phyloP scores from a whole-genome alignment of 64 coral and sea anemone genomes.

The Dendrophyllia cribrosa region DNA sequence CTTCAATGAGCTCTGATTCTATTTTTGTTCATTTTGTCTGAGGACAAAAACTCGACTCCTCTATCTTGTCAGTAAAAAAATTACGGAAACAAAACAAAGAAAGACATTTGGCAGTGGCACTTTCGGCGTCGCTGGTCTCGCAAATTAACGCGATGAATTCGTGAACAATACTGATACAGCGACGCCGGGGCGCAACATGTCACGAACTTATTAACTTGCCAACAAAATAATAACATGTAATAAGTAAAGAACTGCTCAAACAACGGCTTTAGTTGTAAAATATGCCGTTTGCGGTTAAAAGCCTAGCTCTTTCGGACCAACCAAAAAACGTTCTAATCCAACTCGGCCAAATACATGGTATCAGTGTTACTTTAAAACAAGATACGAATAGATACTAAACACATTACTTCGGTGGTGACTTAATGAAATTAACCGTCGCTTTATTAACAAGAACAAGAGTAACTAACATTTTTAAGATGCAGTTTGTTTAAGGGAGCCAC shows the following conservation, averaged over 20 bases:
- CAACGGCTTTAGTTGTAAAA: background rate
- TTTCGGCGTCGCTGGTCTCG: background rate
- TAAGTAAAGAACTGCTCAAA: background rate
- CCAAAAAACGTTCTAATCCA: no score
- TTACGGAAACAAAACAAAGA: background rate
- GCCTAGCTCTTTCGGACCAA: background rate
- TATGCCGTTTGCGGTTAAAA: background rate
- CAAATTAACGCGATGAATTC: background rate
- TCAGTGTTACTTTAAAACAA: background rate
- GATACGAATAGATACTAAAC: background rate
- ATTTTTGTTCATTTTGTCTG: conserved; percentile 12
- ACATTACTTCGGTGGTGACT: background rate
- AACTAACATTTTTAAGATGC: background rate
- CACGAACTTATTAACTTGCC: background rate
- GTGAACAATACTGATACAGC: background rate
- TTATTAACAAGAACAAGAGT: conserved; percentile 24
- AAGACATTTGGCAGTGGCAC: background rate
- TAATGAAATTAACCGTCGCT: background rate
- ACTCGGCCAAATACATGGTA: no score
- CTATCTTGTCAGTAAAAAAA: background rate
- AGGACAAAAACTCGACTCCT: background rate
- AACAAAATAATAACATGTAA: background rate
- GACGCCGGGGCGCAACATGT: background rate
- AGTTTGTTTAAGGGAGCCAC: conserved; percentile 6
- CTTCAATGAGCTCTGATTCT: background rate